Evolutionary conservation across 2,888 invertebrate species (phyloP), one percentile per base, ranked within the genome.

Genomic region (Melinopterus prodromus): DNA sequence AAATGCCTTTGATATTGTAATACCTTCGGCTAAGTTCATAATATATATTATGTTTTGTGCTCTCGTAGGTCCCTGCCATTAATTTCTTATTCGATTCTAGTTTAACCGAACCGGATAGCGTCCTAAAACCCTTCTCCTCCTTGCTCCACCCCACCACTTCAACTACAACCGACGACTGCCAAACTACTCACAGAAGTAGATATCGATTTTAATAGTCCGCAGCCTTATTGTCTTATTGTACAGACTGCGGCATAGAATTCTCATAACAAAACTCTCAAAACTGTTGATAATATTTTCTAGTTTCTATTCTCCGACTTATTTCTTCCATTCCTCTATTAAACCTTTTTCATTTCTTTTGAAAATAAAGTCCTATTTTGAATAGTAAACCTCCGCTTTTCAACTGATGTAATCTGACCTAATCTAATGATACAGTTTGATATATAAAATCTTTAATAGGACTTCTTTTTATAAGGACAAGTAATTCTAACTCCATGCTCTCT

Each of bases 1-100:
- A 87, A 87, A 86, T 86, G 86, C 88, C 88, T 89, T 89, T 88
- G 89, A 89, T 89, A 89, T 88, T 88, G 87, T 88, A 88, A 88
- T 88, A 87, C 87, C 86, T 87, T 87, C 86, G 69, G 86, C 86
- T 87, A 86, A 87, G 85, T 87, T 87, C 85, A 88, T 88, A 88
- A 88, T 88, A 88, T 88, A 88, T 88, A 86, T 86, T 87, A 86
- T 86, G 84, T 84, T 85, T 86, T 84, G 84, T 86, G 77, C 53
- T 53, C 78, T 82, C 78, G 78, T 53, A 77, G 82, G 81, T 78
- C 53, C 53, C 53, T 78, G 80, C 71, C 80, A 80, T 82, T 82
- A 82, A 82, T 81, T 82, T 82, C 82, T 82, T 82, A 82, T 81
- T 81, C 79, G 82, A 82, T 82, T 79, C 76, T 78, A 76, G 80